phyloP scores from a whole-genome alignment of 2,797 vertebrate genomes.

The Nothura maculosa region DNA sequence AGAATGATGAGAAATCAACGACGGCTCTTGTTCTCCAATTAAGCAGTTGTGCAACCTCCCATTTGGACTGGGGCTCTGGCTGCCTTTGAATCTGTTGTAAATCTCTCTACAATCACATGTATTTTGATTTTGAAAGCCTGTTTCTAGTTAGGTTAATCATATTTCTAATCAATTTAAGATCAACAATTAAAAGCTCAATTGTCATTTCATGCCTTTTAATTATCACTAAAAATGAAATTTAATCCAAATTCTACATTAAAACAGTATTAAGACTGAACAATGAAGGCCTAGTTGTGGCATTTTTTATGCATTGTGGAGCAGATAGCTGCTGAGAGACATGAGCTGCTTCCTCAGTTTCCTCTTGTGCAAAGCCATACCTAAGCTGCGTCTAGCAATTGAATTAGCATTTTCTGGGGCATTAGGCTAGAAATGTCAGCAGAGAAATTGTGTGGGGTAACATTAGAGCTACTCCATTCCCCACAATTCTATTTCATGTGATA shows the following conservation, averaged over 20 bases:
- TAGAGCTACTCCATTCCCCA: not conserved
- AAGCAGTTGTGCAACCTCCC: constrained; percentile 31
- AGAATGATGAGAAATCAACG: not conserved
- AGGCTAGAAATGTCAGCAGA: not conserved
- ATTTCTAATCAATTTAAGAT: constrained; percentile 35
- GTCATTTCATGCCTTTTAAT: constrained; percentile 31
- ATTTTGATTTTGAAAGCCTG: constrained; percentile 21
- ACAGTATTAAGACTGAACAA: not conserved
- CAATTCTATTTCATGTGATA: not conserved
- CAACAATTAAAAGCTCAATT: constrained; percentile 36
- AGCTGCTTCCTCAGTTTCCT: constrained; percentile 10
- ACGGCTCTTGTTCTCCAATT: constrained; percentile 21
- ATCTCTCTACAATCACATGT: constrained; percentile 20
- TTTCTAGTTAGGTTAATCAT: constrained; percentile 44
- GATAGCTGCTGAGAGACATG: not conserved
- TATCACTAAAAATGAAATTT: constrained; percentile 4
- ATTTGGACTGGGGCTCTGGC: not conserved
- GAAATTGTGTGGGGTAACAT: not conserved
- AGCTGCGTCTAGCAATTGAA: not conserved
- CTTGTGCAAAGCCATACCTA: not conserved
- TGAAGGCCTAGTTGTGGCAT: not conserved
- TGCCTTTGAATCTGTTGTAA: constrained; percentile 33
- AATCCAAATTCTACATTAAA: not conserved
- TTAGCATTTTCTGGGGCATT: not conserved
- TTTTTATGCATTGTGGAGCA: not conserved